Base-by-base conservation (phyloP, 2,797 vertebrate genomes). In the Premnoplex brunnescens region DNA sequence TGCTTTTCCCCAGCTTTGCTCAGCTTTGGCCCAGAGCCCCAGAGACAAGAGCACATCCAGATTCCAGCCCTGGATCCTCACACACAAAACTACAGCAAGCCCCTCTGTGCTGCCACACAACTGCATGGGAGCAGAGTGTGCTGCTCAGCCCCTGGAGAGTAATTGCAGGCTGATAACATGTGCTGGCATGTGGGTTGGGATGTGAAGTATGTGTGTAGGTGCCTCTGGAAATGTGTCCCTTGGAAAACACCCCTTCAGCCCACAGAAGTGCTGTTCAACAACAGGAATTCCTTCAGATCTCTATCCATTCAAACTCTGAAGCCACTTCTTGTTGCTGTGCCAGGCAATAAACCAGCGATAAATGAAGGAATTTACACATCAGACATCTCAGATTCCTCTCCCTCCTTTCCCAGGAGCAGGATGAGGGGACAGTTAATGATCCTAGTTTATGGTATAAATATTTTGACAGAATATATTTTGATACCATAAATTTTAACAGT, bases 401-500 rank as follows among this genome's bases (percentile, higher is more conserved):
- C 51, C 75, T 89, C 63, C 91, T 75, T 89, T 95, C 91, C 91
- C 93, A 74, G 34, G 84, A 93, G 92, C 84, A 48, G 75, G n/a
- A 63, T 1, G 72, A 95, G 64, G 60, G 81, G 93, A 96, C 92
- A 92, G 64, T 89, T 89, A 95, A 91, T 1, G 75, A 82, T 10
- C 44, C 56, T 7, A 10, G 74, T 58, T 92, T 80, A 91, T 68
- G 81, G 49, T 12, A 77, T 71, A 95, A 93, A 94, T 93, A 94
- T 96, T 96, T 95, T 23, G 89, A 94, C 72, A 91, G 95, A 85
- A 92, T 92, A 75, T 88, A 83, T 96, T 96, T 94, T 93, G 93
- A 85, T 80, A 77, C n/a, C 68, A 48, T 93, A 91, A 93, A 95
- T 93, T 92, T 94, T 96, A 94, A 96, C 68, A 83, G 81, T 75